These are phyloP conservation scores for Dufourea novaeangliae DNA, from an alignment of 1,140 invertebrate species.

Conservation along the genomic window DNA sequence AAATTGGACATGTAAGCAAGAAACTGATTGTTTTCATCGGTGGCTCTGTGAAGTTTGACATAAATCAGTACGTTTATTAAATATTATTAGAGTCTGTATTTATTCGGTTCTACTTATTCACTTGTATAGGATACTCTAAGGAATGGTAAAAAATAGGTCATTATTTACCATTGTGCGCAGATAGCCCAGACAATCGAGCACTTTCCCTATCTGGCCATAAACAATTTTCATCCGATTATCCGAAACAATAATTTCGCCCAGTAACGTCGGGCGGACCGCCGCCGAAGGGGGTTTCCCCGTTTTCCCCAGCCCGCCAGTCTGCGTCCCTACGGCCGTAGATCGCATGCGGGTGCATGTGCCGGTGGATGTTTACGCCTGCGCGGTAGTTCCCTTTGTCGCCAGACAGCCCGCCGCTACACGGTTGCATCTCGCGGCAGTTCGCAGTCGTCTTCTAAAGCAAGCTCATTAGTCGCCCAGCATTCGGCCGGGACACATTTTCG, in stretches of 20 bases:
- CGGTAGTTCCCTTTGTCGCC: conserved; percentile 56
- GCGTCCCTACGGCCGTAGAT: conserved; percentile 28
- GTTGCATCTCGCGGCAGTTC: conserved; percentile 73
- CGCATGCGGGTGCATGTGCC: conserved; percentile 66
- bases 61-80: no score
- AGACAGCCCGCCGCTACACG: conserved; percentile 72
- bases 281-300: conserved; percentile 11
- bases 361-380: conserved; percentile 68
- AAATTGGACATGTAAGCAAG: no score
- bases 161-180: no score
- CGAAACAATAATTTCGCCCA: not conserved
- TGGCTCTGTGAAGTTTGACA: no score
- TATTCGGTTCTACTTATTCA: no score
- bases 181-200: no score
- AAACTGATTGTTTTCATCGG: no score
- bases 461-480: conserved; percentile 69
- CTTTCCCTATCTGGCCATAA: not conserved
- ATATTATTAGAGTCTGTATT: no score
- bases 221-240: not conserved
- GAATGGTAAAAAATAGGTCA: no score
- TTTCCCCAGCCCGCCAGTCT: conserved; percentile 4
- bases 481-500: conserved; percentile 58
- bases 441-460: conserved; percentile 72
- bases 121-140: no score
- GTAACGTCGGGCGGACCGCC: conserved; percentile 17